Base-by-base conservation (phyloP, 1,140 invertebrate genomes). In the Drosophila elegans region DNA sequence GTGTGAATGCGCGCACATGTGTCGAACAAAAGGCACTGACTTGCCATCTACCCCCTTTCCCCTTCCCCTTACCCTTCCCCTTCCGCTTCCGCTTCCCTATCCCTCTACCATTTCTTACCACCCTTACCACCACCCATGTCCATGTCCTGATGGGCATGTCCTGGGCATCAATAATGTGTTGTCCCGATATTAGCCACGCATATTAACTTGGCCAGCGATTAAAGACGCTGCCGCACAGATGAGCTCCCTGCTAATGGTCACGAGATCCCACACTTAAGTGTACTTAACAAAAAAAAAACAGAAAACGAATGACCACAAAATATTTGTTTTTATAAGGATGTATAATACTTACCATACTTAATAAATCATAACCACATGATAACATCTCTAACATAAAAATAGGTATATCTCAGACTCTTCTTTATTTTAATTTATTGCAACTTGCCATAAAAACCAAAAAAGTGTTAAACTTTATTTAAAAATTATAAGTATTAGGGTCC, bases 1-100 rank as follows among this genome's bases (percentile, higher is more conserved):
- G 82, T 86, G 82, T 86, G 82, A 86, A 86, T 82, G 82, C 83
- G 82, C 71, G 83, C 82, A 86, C 83, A 86, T 86, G 82, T 86
- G 83, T 82, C 78, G 83, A 73, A 86, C 82, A 86, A 86, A 86
- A 74, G 81, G 79, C 78, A 60, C 38, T 61, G 67, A 62, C 76
- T 48, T 44, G 74, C 62, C n/a, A 52, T 3, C 32, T 29, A 36
- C 29, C 54, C 49, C 54, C 45, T 21, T 10, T 27, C 13, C 34
- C 38, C 39, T 29, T 42, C 25, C 13, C 51, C 36, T 21, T 13
- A 34, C 10, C 46, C 16, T 2, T 6, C 38, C 25, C 41, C 27
- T 10, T 27, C 13, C 34, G 32, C 39, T 29, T 42, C 25, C 13
- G 45, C 36, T 21, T 13, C 39, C 10, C 46, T n/a, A 3, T 4